Evolutionary conservation across 2,888 invertebrate genomes (phyloP).

Genomic region (Aleiodes leptofemur): DNA sequence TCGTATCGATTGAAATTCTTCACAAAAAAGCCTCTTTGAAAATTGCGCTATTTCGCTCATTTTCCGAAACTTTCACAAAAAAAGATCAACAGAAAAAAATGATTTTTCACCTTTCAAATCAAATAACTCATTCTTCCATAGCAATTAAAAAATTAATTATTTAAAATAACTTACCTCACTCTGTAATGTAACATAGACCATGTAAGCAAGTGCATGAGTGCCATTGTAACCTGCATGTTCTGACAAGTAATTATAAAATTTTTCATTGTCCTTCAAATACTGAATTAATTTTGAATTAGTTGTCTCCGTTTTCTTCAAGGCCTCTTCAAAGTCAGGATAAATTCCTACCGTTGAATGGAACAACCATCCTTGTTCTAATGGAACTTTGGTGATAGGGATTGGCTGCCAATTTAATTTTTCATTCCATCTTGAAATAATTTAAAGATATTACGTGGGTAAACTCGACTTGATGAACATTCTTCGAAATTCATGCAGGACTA

Average conservation of each 20-base stretch:
- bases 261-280: constrained; percentile 3
- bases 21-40: too few relatives aligned
- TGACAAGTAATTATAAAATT: constrained; percentile 29
- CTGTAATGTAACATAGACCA: constrained; percentile 23
- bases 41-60: too few relatives aligned
- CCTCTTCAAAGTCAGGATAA: neutral
- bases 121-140: neutral
- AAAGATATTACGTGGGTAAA: too few relatives aligned
- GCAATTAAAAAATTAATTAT: constrained; percentile 3
- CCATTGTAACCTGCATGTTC: constrained; percentile 34
- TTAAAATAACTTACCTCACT: constrained; percentile 23
- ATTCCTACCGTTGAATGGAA: neutral
- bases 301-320: neutral
- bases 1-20: too few relatives aligned
- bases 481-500: too few relatives aligned
- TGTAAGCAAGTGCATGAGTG: neutral
- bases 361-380: neutral
- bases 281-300: constrained; percentile 1
- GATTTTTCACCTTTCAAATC: neutral
- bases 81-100: neutral
- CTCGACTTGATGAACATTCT: too few relatives aligned
- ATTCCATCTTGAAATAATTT: constrained; percentile 34
- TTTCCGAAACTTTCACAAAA: too few relatives aligned
- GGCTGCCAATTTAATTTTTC: constrained; percentile 27
- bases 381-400: neutral